These are phyloP conservation scores for Meriones unguiculatus DNA, from an alignment of 2,113 vertebrate genomes.

Conservation along the genomic window DNA sequence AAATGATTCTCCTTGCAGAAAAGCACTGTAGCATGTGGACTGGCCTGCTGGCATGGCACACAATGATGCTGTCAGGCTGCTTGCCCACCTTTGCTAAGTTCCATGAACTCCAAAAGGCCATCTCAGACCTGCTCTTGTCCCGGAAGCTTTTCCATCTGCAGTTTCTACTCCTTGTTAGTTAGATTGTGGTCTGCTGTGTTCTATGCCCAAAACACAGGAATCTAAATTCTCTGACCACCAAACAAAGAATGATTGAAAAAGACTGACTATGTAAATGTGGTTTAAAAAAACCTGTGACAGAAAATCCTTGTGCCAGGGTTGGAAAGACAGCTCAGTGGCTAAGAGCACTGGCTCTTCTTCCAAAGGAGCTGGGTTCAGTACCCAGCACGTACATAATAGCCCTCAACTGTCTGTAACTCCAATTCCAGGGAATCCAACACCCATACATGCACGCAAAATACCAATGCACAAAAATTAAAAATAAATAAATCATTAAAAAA, in stretches of 20 bases:
- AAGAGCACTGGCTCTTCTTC: background rate
- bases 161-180: background rate
- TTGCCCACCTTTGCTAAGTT: background rate
- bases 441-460: background rate
- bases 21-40: background rate
- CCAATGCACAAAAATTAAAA: background rate
- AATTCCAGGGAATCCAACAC: background rate
- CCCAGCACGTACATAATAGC: background rate
- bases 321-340: background rate
- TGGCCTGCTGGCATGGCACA: background rate
- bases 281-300: background rate
- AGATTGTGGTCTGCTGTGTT: background rate
- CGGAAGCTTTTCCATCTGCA: background rate
- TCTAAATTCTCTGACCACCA: background rate
- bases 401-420: background rate
- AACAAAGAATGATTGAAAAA: background rate
- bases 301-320: background rate
- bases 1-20: constrained; percentile 53
- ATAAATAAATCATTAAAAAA: background rate
- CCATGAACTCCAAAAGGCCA: background rate
- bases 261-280: background rate
- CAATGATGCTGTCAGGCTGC: background rate
- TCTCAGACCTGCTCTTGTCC: accelerated
- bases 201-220: background rate
- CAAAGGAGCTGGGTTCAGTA: background rate